phyloP scores from a whole-genome alignment of 2,888 invertebrate species.

The Cosmia trapezina region DNA sequence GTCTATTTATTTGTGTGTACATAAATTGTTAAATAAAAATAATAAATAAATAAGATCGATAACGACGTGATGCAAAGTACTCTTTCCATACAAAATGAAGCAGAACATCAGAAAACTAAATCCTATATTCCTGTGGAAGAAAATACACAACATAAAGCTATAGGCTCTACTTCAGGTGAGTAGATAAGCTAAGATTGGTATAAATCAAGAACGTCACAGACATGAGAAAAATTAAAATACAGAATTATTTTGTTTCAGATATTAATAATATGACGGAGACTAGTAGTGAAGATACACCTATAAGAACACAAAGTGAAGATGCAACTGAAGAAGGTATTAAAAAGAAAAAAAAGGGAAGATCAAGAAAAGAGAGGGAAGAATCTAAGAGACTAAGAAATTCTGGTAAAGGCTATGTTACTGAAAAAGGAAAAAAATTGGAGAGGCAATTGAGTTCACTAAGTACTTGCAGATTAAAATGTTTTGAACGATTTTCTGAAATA shows the following conservation, averaged over 20 bases:
- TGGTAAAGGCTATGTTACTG: slow-evolving; percentile 37
- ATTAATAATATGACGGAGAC: slow-evolving; percentile 1
- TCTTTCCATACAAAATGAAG: too few species aligned
- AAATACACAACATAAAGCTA: slow-evolving; percentile 27
- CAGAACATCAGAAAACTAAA: too few species aligned
- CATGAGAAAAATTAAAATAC: too few species aligned
- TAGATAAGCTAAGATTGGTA: slow-evolving; percentile 8
- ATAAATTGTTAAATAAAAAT: too few species aligned
- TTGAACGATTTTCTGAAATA: slow-evolving; percentile 38
- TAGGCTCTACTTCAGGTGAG: slow-evolving; percentile 22
- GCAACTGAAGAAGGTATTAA: slow-evolving; percentile 3
- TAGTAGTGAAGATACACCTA: slow-evolving; percentile 8
- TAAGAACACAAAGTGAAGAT: too few species aligned
- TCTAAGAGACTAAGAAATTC: slow-evolving; percentile 40
- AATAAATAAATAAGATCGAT: too few species aligned
- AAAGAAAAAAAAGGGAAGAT: slow-evolving; percentile 24
- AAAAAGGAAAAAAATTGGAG: slow-evolving; percentile 37
- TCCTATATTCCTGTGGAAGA: background rate
- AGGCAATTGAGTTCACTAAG: slow-evolving; percentile 31
- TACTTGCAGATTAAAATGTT: slow-evolving; percentile 37
- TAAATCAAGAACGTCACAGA: slow-evolving; percentile 10
- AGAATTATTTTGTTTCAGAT: background rate
- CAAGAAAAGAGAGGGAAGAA: slow-evolving; percentile 1
- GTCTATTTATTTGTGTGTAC: too few species aligned
- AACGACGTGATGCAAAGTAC: too few species aligned